Percentiles rank a stretch among this genome's conserved stretches.
Conservation (phyloP, 2,113 vertebrate species). For the Misgurnus mizolepis region DNA sequence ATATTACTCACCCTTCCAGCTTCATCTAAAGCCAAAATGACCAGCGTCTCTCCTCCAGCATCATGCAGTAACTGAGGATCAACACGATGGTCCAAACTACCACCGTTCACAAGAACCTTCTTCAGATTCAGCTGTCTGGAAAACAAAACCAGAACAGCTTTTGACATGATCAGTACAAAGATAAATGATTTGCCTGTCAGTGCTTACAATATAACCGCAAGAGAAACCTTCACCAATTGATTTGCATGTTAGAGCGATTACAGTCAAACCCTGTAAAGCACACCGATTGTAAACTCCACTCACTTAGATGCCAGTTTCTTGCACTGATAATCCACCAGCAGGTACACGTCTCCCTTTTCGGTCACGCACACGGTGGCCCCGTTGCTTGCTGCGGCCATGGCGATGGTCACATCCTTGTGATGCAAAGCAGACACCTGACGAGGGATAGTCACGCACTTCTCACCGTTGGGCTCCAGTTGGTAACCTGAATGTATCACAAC, state of each 20-base stretch:
- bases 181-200: neutral
- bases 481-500: constrained; percentile 77
- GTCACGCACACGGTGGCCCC: constrained; percentile 94
- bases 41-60: constrained; percentile 84
- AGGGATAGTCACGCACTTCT: constrained; percentile 84
- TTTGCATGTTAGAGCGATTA: neutral
- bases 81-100: constrained; percentile 88
- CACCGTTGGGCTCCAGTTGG: constrained; percentile 91
- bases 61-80: constrained; percentile 87
- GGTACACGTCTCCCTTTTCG: constrained; percentile 90
- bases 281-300: constrained; percentile 52
- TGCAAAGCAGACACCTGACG: constrained; percentile 94
- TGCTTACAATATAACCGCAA: neutral
- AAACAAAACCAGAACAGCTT: constrained; percentile 19
- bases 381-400: constrained; percentile 88
- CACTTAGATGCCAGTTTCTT: constrained; percentile 97
- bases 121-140: constrained; percentile 91
- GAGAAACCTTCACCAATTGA: neutral
- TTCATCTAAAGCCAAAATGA: constrained; percentile 87
- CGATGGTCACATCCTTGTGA: constrained; percentile 85
- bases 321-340: constrained; percentile 93
- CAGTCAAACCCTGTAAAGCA: neutral
- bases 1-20: constrained; percentile 85
- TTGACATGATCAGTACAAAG: neutral
- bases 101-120: constrained; percentile 91